These are phyloP conservation scores for Melanotaenia maccullochi DNA, from an alignment of 2,797 vertebrate genomes.

Conservation along the genomic window DNA sequence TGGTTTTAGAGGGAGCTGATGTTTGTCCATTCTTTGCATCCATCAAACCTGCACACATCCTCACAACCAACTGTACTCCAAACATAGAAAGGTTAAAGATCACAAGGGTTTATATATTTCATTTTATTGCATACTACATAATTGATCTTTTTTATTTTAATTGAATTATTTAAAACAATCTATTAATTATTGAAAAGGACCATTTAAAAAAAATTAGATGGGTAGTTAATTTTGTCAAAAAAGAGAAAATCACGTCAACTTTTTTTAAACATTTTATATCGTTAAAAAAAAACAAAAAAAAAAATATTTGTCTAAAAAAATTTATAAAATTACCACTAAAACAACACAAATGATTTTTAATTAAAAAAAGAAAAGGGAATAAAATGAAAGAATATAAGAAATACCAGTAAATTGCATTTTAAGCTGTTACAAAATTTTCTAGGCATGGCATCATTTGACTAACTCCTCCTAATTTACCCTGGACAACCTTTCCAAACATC, in stretches of 20 bases:
- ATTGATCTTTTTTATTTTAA: not conserved
- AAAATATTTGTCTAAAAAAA: not conserved
- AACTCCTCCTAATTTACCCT: slow-evolving; percentile 30
- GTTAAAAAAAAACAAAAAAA: too few species aligned
- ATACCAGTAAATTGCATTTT: not conserved
- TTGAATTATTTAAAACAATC: not conserved
- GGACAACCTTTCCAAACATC: slow-evolving; percentile 42
- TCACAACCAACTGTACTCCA: slow-evolving; percentile 62
- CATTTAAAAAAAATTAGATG: not conserved
- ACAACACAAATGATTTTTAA: not conserved
- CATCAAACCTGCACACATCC: slow-evolving; percentile 67
- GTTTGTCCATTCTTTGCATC: slow-evolving; percentile 81
- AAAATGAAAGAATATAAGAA: not conserved
- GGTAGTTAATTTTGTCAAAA: too few species aligned
- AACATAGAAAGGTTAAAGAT: slow-evolving; percentile 71
- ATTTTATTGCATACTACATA: slow-evolving; percentile 57
- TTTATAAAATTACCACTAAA: not conserved
- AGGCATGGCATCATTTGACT: slow-evolving; percentile 26
- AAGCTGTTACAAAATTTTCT: slow-evolving; percentile 22
- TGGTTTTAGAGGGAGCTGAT: slow-evolving; percentile 82
- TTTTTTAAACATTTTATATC: too few species aligned
- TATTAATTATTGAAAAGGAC: not conserved
- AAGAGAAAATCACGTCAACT: too few species aligned
- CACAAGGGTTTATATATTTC: slow-evolving; percentile 44
- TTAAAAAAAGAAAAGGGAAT: not conserved